Evolutionary conservation across 2,113 vertebrate genomes (phyloP).

Genomic region (Pica pica): DNA sequence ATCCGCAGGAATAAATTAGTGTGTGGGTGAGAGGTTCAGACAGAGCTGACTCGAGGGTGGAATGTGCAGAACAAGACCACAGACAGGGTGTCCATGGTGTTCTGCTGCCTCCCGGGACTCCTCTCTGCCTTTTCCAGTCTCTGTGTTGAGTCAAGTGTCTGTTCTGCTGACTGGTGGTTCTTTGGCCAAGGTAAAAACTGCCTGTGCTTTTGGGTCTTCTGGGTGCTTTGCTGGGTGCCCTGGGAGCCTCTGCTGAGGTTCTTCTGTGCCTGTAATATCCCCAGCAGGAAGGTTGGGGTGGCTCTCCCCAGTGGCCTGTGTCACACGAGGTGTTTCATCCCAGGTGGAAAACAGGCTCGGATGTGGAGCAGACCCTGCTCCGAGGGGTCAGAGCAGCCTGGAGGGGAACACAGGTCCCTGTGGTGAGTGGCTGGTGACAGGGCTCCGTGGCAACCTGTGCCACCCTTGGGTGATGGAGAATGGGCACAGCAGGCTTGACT

Average conservation of each 20-base stretch:
- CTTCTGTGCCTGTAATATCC: not conserved
- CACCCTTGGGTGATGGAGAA: not conserved
- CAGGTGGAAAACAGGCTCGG: not conserved
- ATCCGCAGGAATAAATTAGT: constrained; percentile 51
- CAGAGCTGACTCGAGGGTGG: constrained; percentile 10
- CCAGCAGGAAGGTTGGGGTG: not conserved
- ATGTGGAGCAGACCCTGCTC: not conserved
- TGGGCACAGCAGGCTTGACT: not conserved
- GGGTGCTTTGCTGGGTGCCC: not conserved
- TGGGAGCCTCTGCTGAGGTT: not conserved
- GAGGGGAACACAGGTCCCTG: not conserved
- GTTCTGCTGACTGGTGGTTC: not conserved
- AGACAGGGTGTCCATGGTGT: not conserved
- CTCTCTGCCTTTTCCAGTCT: not conserved
- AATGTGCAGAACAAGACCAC: constrained; percentile 39
- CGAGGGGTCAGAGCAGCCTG: not conserved
- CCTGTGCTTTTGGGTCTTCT: not conserved
- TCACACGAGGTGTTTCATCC: not conserved
- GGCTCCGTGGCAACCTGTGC: not conserved
- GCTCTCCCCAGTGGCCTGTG: not conserved
- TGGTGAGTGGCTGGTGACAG: not conserved
- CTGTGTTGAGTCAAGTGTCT: not conserved
- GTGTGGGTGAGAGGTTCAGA: constrained; percentile 9
- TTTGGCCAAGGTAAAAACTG: not conserved
- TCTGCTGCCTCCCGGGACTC: not conserved